Base-by-base conservation (phyloP, 2,888 invertebrate species). In the Drosophila austrosaltans region DNA sequence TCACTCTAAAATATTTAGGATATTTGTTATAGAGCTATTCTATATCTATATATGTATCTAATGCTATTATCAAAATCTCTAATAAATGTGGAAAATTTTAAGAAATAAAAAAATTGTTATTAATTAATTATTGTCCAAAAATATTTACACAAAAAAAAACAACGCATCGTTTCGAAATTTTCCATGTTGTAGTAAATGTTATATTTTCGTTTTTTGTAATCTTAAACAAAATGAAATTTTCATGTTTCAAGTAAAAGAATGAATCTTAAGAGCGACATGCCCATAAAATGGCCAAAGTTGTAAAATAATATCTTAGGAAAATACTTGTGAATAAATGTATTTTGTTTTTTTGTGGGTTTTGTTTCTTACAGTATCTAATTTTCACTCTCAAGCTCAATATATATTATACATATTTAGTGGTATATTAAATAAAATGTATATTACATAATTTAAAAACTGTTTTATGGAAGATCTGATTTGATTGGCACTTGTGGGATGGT, bases 401-500 rank as follows among this genome's bases (percentile, higher is more conserved):
- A 44, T 30, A 54, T 39, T 22, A 20, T 36, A 36, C 1, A 36
- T 36, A 22, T 7, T 39, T 22, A 12, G 53, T 12, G 7, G 10
- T 10, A 12, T 39, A 39, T 32, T 0, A 57, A 57, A 12, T 22
- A 22, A n/a, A 36, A 5, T 39, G 39, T 22, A 36, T 36, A 36
- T 48, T 48, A 48, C 25, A 48, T 48, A 64, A 44, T 62, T 59
- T 71, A 66, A 28, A 8, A 59, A 1, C 5, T 71, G 25, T 42
- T 71, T 71, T 2, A 60, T 82, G 83, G 83, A 83, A 82, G 81
- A 84, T 76, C 82, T 80, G 73, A 72, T 66, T 74, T 73, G 75
- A 86, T 86, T 86, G 87, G 85, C 85, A 86, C 85, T 86, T 76
- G 77, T 79, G 65, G 58, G 65, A 57, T 69, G 25, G 28, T 25